phyloP scores from a whole-genome alignment of 2,888 invertebrate species.

The Hyppa rectilinea region DNA sequence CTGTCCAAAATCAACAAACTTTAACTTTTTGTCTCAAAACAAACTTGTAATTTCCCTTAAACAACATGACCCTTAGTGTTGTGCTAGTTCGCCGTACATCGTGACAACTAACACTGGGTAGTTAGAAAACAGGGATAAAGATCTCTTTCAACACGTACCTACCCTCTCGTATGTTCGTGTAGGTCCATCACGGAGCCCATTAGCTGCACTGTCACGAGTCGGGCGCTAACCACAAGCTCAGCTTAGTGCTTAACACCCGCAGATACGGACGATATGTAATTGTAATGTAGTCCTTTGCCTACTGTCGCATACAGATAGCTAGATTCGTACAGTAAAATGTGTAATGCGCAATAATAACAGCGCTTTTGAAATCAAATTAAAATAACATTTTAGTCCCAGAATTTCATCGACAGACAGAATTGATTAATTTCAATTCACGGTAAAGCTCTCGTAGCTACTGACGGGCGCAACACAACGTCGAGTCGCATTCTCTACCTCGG shows the following conservation, averaged over 20 bases:
- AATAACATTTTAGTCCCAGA: background rate
- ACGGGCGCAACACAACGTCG: conserved; percentile 4
- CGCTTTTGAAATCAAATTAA: background rate
- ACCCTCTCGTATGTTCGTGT: conserved; percentile 9
- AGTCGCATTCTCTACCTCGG: conserved; percentile 24
- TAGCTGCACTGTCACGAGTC: conserved; percentile 57
- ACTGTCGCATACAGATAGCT: background rate
- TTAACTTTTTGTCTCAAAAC: background rate
- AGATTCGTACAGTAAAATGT: background rate
- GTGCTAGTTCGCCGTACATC: background rate
- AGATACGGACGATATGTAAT: conserved; percentile 21
- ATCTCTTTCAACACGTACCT: conserved; percentile 41
- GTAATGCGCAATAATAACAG: no score
- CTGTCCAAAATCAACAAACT: background rate
- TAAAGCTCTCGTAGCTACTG: conserved; percentile 2
- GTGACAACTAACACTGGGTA: conserved; percentile 28
- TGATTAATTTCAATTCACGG: conserved; percentile 23
- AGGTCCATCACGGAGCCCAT: conserved; percentile 57
- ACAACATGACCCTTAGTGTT: background rate
- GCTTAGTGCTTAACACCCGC: conserved; percentile 57
- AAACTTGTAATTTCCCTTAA: conserved; percentile 6
- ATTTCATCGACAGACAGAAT: background rate
- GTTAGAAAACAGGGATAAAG: conserved; percentile 45
- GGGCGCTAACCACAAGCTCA: conserved; percentile 53
- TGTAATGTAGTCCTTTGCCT: conserved; percentile 16